Evolutionary conservation across 2,797 vertebrate species (phyloP).

Genomic region (Dendrocincla fuliginosa): DNA sequence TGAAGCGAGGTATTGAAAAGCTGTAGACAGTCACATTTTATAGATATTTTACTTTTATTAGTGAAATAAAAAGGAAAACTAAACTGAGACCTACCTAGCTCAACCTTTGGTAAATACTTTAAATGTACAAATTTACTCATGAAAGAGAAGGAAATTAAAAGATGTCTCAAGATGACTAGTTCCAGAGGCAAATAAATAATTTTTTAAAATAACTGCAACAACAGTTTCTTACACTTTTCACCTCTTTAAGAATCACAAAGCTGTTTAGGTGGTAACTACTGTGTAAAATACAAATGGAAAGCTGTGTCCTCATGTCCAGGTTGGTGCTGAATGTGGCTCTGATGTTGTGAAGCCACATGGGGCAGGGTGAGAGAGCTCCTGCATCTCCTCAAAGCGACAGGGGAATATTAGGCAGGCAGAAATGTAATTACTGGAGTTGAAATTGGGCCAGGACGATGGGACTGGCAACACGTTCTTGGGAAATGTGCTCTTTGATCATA

Average conservation of each 20-base stretch:
- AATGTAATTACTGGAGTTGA: slow-evolving; percentile 22
- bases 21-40: slow-evolving; percentile 5
- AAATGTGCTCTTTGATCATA: slow-evolving; percentile 29
- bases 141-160: slow-evolving; percentile 47
- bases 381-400: neutral
- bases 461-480: slow-evolving; percentile 4
- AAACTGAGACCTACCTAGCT: neutral
- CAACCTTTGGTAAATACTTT: slow-evolving; percentile 44
- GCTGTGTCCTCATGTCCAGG: neutral
- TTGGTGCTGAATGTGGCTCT: neutral
- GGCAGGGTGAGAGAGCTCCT: neutral
- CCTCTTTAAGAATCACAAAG: neutral
- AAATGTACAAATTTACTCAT: neutral
- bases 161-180: neutral
- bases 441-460: slow-evolving; percentile 15
- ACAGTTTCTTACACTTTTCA: neutral
- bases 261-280: neutral
- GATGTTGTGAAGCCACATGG: accelerated
- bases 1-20: slow-evolving; percentile 24
- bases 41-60: slow-evolving; percentile 13
- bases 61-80: neutral
- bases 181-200: neutral
- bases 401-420: neutral
- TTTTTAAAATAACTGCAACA: neutral
- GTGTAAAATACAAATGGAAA: neutral